Evolutionary conservation across 2,113 vertebrate species (phyloP), one percentile per base, ranked within the genome.

Genomic region (Hepsetus odoe): DNA sequence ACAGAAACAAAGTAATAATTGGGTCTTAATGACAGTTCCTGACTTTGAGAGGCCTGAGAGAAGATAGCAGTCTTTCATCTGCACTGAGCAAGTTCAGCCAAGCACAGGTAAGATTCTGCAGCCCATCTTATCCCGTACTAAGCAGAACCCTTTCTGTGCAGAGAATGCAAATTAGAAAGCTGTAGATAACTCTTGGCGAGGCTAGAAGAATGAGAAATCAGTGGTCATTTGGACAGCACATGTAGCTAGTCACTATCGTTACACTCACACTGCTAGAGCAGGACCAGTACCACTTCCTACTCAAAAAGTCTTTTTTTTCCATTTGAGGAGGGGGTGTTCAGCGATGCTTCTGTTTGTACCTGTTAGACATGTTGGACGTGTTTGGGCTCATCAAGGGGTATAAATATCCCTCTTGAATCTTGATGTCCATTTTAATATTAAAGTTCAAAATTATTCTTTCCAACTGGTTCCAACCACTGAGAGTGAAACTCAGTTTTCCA

Each of bases 41-140:
- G 80, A 72, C 51, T 72, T 67, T 22, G 65, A 76, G 66, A 58
- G 44, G 22, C 55, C 55, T 33, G 46, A 71, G 59, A 71, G 70
- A 30, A 44, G 46, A 81, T 64, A 65, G 3, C 20, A n/a, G 74
- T n/a, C 73, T 76, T 81, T 76, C 32, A 76, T 71, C 66, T 76
- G 53, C 58, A 58, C 30, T 70, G 69, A 76, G 40, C 67, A 44
- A 18, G 49, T 24, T 69, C 53, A 53, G 67, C 20, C 55, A 62
- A 56, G 42, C 40, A 58, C 72, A 69, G 72, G 40, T 46, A 14
- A 80, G 26, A 30, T 65, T 53, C 67, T 64, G 40, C 16, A 13
- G 62, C 24, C 28, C 33, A 58, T 58, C 51, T 58, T 35, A 49
- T 55, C 49, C 55, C 38, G 22, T 13, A 3, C 18, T 72, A 12